These are phyloP conservation scores for Leptinotarsa undecemlineata DNA, from an alignment of 1,140 invertebrate genomes.

Conservation along the genomic window DNA sequence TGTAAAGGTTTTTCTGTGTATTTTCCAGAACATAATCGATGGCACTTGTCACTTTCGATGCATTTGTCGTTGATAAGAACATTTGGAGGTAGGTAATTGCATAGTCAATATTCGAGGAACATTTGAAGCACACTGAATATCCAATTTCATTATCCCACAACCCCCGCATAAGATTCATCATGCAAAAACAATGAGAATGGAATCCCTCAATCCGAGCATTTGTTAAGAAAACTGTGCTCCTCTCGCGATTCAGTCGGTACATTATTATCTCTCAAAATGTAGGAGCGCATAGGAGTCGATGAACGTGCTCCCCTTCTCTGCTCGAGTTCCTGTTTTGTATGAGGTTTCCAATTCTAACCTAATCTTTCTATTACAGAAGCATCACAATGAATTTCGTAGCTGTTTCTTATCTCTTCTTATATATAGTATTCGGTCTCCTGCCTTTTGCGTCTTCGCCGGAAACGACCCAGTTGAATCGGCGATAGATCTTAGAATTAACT, in stretches of 20 bases:
- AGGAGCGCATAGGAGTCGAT: constrained; percentile 2
- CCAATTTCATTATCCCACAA: no score
- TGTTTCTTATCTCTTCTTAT: constrained; percentile 37
- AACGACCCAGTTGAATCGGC: background rate
- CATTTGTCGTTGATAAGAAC: no score
- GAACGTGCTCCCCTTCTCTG: constrained; percentile 24
- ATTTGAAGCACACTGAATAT: no score
- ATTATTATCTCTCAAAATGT: constrained; percentile 17
- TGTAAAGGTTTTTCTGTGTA: no score
- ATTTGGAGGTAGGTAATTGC: no score
- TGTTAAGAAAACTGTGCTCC: constrained; percentile 12
- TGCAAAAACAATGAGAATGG: background rate
- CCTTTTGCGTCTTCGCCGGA: constrained; percentile 11
- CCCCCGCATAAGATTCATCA: no score
- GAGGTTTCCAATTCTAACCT: constrained; percentile 42
- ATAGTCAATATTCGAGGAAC: no score
- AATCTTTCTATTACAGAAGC: constrained; percentile 46
- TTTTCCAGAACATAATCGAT: no score
- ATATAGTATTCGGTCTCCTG: background rate
- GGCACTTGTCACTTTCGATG: no score
- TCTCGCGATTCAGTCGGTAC: background rate
- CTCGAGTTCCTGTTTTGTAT: constrained; percentile 27
- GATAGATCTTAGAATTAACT: constrained; percentile 16
- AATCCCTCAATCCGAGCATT: background rate
- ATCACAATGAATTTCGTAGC: constrained; percentile 43